Conservation (phyloP, 2,113 vertebrate species). For the Pavo muticus region DNA sequence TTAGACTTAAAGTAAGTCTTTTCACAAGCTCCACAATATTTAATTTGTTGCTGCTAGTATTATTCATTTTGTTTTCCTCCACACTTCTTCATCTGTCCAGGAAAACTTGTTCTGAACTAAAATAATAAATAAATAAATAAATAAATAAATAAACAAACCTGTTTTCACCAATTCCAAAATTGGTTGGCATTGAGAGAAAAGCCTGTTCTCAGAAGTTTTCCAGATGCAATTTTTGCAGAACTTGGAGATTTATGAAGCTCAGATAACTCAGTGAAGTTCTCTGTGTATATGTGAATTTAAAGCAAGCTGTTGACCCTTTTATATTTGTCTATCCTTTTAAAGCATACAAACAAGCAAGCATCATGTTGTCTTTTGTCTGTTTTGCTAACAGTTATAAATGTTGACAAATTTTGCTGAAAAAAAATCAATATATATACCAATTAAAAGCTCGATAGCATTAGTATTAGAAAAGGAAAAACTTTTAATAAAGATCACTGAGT, state of each 20-base stretch:
- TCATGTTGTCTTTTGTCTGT: not conserved
- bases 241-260: not conserved
- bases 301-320: not conserved
- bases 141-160: not conserved
- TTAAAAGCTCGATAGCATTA: not conserved
- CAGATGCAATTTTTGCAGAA: not conserved
- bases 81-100: not conserved
- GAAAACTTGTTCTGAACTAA: not conserved
- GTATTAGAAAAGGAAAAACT: not conserved
- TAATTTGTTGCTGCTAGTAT: not conserved
- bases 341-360: not conserved
- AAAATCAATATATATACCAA: not conserved
- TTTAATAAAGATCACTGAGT: not conserved
- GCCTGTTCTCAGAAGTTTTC: not conserved
- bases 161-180: not conserved
- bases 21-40: not conserved
- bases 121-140: not conserved
- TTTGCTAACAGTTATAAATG: not conserved
- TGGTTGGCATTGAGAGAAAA: not conserved
- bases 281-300: not conserved
- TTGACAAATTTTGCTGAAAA: not conserved
- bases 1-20: not conserved
- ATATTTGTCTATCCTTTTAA: not conserved
- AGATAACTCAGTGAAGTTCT: not conserved
- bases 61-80: not conserved